Percentiles rank a stretch among this genome's conserved stretches.
These are phyloP conservation scores for Seira musarum DNA, from an alignment of 2,888 invertebrate genomes.

Conservation along the genomic window DNA sequence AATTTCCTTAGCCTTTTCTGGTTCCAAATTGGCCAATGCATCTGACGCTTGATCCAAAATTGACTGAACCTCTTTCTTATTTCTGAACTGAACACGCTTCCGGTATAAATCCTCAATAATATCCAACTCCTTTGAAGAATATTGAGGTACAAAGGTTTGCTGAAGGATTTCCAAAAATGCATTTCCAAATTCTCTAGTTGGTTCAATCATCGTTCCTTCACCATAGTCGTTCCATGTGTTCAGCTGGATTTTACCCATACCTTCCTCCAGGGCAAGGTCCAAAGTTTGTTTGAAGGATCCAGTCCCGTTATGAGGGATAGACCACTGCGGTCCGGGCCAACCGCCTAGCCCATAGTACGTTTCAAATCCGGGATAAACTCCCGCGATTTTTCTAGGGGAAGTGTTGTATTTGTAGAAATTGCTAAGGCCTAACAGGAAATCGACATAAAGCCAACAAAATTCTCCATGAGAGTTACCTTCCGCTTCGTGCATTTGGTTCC, in stretches of 20 bases:
- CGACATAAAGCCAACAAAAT: slow-evolving; percentile 65
- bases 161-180: slow-evolving; percentile 62
- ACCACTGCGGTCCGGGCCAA: slow-evolving; percentile 63
- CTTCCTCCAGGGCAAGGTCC: slow-evolving; percentile 48
- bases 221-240: slow-evolving; percentile 68
- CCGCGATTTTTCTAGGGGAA: slow-evolving; percentile 57
- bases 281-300: slow-evolving; percentile 62
- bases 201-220: slow-evolving; percentile 67
- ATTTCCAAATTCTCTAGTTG: slow-evolving; percentile 66
- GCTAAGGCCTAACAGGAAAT: slow-evolving; percentile 62
- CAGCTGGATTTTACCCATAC: slow-evolving; percentile 57
- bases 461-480: slow-evolving; percentile 59
- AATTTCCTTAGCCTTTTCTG: slow-evolving; percentile 50
- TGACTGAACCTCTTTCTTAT: slow-evolving; percentile 5
- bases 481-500: slow-evolving; percentile 50
- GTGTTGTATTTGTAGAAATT: slow-evolving; percentile 62
- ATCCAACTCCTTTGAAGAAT: slow-evolving; percentile 53
- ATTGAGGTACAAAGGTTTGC: slow-evolving; percentile 40
- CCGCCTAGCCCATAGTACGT: slow-evolving; percentile 60
- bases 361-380: slow-evolving; percentile 66
- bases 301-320: slow-evolving; percentile 43
- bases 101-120: slow-evolving; percentile 55
- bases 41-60: slow-evolving; percentile 52
- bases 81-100: slow-evolving; percentile 36
- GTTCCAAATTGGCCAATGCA: slow-evolving; percentile 48